phyloP scores from a whole-genome alignment of 2,888 invertebrate species.

The Chouioia cunea region DNA sequence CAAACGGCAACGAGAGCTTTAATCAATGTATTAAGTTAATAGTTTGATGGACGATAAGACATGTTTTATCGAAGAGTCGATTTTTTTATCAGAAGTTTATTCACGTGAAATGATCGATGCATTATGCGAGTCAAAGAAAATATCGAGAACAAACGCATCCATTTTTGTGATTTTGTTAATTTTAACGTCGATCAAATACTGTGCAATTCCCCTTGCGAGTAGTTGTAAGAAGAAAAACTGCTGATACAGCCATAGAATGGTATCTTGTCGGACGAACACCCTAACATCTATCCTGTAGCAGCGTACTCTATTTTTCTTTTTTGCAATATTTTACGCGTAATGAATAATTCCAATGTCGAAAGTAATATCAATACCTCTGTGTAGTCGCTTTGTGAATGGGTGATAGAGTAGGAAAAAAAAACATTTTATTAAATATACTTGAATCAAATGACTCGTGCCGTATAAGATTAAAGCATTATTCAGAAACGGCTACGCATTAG shows the following conservation, averaged over 20 bases:
- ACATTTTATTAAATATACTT: slow-evolving; percentile 35
- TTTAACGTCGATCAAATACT: slow-evolving; percentile 50
- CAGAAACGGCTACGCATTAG: slow-evolving; percentile 15
- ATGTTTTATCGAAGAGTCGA: slow-evolving; percentile 7
- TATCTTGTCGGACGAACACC: slow-evolving; percentile 33
- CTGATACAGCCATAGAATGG: slow-evolving; percentile 46
- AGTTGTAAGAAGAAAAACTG: slow-evolving; percentile 47
- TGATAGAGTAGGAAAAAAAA: slow-evolving; percentile 27
- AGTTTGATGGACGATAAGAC: slow-evolving; percentile 13
- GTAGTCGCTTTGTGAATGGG: slow-evolving; percentile 33
- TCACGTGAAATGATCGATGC: background rate
- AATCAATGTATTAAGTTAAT: slow-evolving; percentile 31
- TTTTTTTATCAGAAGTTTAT: slow-evolving; percentile 3
- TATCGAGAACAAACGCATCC: slow-evolving; percentile 39
- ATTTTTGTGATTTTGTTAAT: slow-evolving; percentile 46
- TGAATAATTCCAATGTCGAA: slow-evolving; percentile 41
- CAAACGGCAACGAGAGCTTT: slow-evolving; percentile 44
- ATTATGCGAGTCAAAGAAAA: slow-evolving; percentile 11
- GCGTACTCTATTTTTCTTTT: slow-evolving; percentile 21
- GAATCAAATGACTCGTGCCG: slow-evolving; percentile 38
- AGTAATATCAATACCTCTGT: slow-evolving; percentile 37
- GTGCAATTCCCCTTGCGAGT: slow-evolving; percentile 54
- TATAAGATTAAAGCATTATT: slow-evolving; percentile 39
- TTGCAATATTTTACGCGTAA: slow-evolving; percentile 40
- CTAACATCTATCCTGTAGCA: slow-evolving; percentile 10